These are phyloP conservation scores for Butorides virescens DNA, from an alignment of 2,113 vertebrate genomes.

Conservation along the genomic window DNA sequence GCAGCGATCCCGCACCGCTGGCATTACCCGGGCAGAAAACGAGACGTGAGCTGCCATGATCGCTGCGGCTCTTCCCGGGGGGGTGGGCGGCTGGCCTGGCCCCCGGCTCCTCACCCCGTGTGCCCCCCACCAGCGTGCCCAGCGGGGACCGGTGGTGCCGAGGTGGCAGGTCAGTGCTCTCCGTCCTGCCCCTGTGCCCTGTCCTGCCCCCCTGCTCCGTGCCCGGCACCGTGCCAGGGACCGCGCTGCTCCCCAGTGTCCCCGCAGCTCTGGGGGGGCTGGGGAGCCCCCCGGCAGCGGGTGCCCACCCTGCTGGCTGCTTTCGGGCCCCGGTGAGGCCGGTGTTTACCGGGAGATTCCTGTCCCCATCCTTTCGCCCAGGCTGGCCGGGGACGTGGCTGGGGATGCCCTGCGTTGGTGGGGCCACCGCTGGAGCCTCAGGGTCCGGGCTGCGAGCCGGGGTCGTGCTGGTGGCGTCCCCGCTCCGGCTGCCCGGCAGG, in stretches of 20 bases:
- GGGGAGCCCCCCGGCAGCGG: background rate
- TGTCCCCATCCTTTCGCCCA: background rate
- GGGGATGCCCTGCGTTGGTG: rapidly evolving
- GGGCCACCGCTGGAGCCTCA: background rate
- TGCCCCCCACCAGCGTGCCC: rapidly evolving
- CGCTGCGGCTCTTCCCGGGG: background rate
- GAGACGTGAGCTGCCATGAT: background rate
- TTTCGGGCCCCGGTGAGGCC: background rate
- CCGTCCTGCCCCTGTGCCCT: too few relatives aligned
- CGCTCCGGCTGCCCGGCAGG: background rate
- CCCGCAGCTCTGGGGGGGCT: background rate
- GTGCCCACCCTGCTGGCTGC: too few relatives aligned
- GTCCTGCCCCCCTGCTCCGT: background rate
- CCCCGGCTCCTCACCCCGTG: background rate
- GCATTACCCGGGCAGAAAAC: background rate
- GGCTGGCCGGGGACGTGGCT: background rate
- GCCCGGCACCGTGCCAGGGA: background rate
- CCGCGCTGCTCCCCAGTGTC: background rate
- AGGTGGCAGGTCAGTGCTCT: background rate
- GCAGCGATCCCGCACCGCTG: background rate
- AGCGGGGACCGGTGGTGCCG: background rate
- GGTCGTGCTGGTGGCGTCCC: background rate
- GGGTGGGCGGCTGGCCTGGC: background rate
- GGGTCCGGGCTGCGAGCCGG: background rate
- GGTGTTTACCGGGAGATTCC: background rate